Percentiles rank a stretch among this genome's conserved stretches.
Conservation (phyloP, 1,140 invertebrate genomes). For the Riptortus pedestris region DNA sequence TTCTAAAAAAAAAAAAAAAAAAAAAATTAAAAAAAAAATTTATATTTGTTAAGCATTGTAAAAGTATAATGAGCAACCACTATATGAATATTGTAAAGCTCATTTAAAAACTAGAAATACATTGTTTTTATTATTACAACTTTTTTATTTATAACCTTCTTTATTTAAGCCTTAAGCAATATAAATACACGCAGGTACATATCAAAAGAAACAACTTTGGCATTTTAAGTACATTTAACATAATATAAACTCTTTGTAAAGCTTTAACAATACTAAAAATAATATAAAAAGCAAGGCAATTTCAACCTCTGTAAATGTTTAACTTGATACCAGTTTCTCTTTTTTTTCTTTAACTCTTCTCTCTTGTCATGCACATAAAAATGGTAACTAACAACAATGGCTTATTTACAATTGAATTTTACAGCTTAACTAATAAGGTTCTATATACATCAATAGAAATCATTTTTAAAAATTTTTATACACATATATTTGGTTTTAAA, state of each 20-base stretch:
- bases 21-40: too few relatives aligned
- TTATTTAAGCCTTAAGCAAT: neutral
- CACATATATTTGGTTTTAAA: too few relatives aligned
- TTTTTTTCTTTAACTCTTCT: too few relatives aligned
- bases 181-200: neutral
- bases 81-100: slow-evolving; percentile 1
- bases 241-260: neutral
- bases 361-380: too few relatives aligned
- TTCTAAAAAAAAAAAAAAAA: neutral
- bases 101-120: slow-evolving; percentile 9
- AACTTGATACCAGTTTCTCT: too few relatives aligned
- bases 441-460: too few relatives aligned
- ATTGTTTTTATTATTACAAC: neutral
- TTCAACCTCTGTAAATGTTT: too few relatives aligned
- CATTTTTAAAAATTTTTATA: too few relatives aligned
- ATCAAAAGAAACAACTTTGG: neutral
- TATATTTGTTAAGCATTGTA: slow-evolving; percentile 4
- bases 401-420: too few relatives aligned
- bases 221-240: neutral
- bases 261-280: neutral
- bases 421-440: too few relatives aligned
- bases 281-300: neutral
- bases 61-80: slow-evolving; percentile 10
- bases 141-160: neutral
- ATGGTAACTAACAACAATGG: too few relatives aligned